Conservation (phyloP, 2,797 vertebrate species). For the Hybognathus amarus region DNA sequence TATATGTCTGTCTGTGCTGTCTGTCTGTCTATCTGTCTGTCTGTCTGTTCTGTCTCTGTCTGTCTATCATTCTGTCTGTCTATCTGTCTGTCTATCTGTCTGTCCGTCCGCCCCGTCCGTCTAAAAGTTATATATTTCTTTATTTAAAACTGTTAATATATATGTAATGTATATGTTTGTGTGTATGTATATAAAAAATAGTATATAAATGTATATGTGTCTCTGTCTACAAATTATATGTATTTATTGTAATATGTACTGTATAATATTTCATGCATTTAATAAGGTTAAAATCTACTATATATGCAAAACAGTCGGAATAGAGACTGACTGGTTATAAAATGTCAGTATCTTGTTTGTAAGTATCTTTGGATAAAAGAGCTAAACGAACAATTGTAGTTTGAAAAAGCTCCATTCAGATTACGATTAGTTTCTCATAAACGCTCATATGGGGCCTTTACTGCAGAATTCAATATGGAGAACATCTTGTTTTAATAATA, state of each 20-base stretch:
- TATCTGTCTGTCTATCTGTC: accelerated
- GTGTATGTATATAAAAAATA: no score
- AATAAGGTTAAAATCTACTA: neutral
- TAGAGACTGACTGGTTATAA: neutral
- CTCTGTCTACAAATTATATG: no score
- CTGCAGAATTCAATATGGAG: neutral
- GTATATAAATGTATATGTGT: no score
- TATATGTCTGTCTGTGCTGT: accelerated
- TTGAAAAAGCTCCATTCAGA: neutral
- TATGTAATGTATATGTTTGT: no score
- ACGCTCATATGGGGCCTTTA: neutral
- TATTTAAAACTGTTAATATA: no score
- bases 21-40: no score
- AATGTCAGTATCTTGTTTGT: neutral
- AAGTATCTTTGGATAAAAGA: neutral
- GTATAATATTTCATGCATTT: neutral
- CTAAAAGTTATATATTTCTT: no score
- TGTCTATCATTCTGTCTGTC: accelerated
- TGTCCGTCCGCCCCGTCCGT: no score
- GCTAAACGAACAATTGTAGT: neutral
- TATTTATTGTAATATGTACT: neutral
- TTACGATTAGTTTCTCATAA: neutral
- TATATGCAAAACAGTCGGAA: neutral
- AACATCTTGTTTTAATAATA: conserved; percentile 38
- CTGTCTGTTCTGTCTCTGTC: accelerated